Evolutionary conservation across 2,888 invertebrate species (phyloP).

Genomic region (Agrotis exclamationis): DNA sequence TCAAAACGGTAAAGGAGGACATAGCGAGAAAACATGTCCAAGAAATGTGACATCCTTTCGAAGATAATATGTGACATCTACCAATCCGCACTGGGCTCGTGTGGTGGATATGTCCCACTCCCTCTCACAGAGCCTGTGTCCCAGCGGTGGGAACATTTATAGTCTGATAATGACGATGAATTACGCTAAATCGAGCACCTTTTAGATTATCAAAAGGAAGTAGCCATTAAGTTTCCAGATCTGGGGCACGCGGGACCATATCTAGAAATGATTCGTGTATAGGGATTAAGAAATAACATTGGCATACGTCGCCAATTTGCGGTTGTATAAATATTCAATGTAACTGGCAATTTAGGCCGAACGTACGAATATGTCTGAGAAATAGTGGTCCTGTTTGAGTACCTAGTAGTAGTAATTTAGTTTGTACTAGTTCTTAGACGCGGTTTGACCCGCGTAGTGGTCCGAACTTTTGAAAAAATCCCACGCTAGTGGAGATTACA

Average conservation of each 20-base stretch:
- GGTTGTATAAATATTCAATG: constrained; percentile 67
- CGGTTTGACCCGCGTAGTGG: neutral
- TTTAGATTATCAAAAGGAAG: constrained; percentile 55
- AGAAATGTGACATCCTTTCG: no score
- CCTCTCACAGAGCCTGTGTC: no score
- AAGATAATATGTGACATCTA: no score
- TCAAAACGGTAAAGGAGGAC: no score
- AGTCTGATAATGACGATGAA: no score
- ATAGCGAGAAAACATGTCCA: no score
- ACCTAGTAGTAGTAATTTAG: constrained; percentile 1
- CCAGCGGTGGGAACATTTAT: no score
- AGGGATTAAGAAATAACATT: constrained; percentile 66
- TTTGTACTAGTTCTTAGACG: constrained; percentile 3
- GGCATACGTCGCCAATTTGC: constrained; percentile 60
- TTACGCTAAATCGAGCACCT: constrained; percentile 9
- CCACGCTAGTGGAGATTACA: neutral
- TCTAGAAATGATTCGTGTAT: constrained; percentile 42
- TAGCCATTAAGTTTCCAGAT: constrained; percentile 57
- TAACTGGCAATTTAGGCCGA: constrained; percentile 51
- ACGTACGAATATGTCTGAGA: constrained; percentile 26
- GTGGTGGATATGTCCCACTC: no score
- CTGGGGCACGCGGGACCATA: constrained; percentile 49
- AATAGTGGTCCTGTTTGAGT: constrained; percentile 41
- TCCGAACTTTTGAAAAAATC: neutral
- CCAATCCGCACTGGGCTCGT: no score